Percentiles rank a stretch among this genome's conserved stretches.
phyloP scores from a whole-genome alignment of 2,888 invertebrate genomes.

The Chrysodeixis includens region DNA sequence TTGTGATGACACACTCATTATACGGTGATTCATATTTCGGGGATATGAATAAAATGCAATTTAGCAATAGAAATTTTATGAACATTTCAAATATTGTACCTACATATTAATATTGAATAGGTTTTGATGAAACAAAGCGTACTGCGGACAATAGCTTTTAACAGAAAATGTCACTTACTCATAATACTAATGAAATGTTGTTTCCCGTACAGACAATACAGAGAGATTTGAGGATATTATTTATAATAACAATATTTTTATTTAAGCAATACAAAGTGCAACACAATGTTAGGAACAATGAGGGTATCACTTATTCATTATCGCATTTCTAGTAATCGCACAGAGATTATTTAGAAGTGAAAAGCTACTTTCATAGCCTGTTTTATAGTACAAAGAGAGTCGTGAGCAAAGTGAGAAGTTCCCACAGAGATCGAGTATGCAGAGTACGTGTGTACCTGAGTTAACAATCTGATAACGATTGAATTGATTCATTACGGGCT shows the following conservation, averaged over 20 bases:
- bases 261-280: background rate
- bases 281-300: background rate
- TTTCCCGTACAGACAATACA: background rate
- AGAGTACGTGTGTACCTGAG: background rate
- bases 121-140: background rate
- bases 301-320: background rate
- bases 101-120: background rate
- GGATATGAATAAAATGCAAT: background rate
- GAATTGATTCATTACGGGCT: constrained; percentile 6
- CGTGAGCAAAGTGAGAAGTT: background rate
- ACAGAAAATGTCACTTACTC: background rate
- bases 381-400: background rate
- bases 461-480: background rate
- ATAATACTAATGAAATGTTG: too few species aligned
- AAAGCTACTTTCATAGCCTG: background rate
- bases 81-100: too few species aligned
- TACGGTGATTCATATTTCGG: background rate
- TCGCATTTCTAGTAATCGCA: background rate
- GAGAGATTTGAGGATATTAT: background rate
- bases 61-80: too few species aligned
- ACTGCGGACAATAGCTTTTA: background rate
- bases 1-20: background rate
- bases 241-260: background rate
- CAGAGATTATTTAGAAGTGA: background rate
- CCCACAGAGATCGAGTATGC: background rate